Percentiles rank a stretch among this genome's conserved stretches.
Conservation (phyloP, 2,797 vertebrate species). For the Rachycentron canadum region DNA sequence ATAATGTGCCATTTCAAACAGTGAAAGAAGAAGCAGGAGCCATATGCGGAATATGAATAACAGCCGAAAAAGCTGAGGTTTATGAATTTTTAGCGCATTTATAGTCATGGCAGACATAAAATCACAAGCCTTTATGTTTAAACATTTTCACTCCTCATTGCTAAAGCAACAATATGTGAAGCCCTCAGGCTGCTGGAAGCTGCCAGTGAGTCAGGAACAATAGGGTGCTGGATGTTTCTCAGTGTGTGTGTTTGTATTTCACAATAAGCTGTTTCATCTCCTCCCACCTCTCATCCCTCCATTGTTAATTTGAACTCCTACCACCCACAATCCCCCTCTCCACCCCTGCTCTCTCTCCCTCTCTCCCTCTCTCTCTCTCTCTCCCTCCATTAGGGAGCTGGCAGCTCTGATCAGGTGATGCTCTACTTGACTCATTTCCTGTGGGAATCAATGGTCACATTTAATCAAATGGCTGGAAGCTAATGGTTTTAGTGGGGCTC, state of each 20-base stretch:
- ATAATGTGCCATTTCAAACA: conserved; percentile 2
- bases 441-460: conserved; percentile 70
- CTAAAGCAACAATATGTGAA: conserved; percentile 45
- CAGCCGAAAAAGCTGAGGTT: conserved; percentile 1
- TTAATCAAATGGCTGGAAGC: conserved; percentile 73
- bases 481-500: conserved; percentile 58
- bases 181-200: conserved; percentile 53
- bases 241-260: conserved; percentile 51
- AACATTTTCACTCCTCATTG: conserved; percentile 29
- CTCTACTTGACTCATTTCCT: conserved; percentile 67
- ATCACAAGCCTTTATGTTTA: conserved; percentile 38
- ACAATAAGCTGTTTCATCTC: conserved; percentile 59
- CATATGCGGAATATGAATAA: conserved; percentile 5
- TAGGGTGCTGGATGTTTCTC: conserved; percentile 31
- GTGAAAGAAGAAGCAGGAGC: conserved; percentile 1
- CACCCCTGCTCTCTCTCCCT: conserved; percentile 42
- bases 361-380: conserved; percentile 39
- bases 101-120: conserved; percentile 20
- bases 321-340: conserved; percentile 49
- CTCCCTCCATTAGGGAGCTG: conserved; percentile 57
- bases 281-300: conserved; percentile 54
- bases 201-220: conserved; percentile 56
- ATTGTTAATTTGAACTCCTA: conserved; percentile 57
- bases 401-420: conserved; percentile 70
- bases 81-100: conserved; percentile 25